Percentiles rank a stretch among this genome's conserved stretches.
phyloP scores from a whole-genome alignment of 2,888 invertebrate genomes.

The Lepas anatifera region DNA sequence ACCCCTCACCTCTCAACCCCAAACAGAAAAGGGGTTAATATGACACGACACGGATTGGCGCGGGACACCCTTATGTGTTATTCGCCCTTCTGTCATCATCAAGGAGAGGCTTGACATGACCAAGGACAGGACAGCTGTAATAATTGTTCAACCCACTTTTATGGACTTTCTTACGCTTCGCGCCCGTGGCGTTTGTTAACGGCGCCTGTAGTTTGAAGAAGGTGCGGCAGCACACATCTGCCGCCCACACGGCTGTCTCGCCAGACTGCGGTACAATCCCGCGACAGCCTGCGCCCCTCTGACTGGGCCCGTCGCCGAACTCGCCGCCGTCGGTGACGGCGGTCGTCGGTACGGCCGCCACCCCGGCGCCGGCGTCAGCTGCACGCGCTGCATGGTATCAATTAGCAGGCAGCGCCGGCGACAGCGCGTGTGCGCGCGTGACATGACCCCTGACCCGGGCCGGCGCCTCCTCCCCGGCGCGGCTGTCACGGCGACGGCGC shows the following conservation, averaged over 20 bases:
- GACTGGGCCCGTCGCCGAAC: not conserved
- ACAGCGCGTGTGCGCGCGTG: conserved; percentile 1
- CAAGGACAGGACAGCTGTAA: too few relatives aligned
- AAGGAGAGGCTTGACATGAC: too few relatives aligned
- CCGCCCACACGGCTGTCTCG: not conserved
- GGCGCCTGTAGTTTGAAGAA: too few relatives aligned
- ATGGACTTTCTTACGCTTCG: too few relatives aligned
- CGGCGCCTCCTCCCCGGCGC: conserved; percentile 1
- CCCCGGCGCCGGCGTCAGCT: not conserved
- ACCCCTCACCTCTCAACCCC: too few relatives aligned
- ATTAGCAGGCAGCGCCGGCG: not conserved
- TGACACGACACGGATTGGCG: too few relatives aligned
- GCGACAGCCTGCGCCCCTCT: not conserved
- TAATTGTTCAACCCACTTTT: too few relatives aligned
- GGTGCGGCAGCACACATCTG: not conserved
- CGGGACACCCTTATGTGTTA: too few relatives aligned
- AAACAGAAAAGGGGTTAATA: too few relatives aligned
- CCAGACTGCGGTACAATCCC: not conserved
- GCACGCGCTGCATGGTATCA: not conserved
- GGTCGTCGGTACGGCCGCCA: not conserved
- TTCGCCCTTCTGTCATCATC: too few relatives aligned
- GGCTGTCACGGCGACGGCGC: conserved; percentile 1
- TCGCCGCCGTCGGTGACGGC: not conserved
- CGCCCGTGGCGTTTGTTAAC: too few relatives aligned
- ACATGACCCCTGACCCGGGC: not conserved